Evolutionary conservation across 2,113 vertebrate species (phyloP).

Genomic region (Cololabis saira): DNA sequence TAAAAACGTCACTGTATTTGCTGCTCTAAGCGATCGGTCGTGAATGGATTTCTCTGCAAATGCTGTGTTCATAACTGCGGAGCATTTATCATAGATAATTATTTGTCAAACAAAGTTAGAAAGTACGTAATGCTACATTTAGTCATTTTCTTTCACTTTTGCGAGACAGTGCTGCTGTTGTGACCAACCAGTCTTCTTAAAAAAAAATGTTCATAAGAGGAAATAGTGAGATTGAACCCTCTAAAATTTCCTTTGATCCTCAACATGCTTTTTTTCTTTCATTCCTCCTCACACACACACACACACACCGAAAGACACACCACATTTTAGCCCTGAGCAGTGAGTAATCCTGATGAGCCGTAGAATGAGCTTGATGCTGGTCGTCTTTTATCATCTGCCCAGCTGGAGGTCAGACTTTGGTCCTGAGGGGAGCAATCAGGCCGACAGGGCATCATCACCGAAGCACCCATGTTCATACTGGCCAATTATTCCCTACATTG

Average conservation of each 20-base stretch:
- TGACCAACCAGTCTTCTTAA: too few species aligned
- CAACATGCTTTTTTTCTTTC: neutral
- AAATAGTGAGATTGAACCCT: neutral
- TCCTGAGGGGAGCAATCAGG: neutral
- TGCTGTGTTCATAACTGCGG: too few species aligned
- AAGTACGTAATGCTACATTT: too few species aligned
- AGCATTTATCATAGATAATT: too few species aligned
- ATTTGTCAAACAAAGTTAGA: too few species aligned
- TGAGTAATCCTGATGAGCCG: slow-evolving; percentile 29
- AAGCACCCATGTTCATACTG: neutral
- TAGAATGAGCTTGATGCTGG: slow-evolving; percentile 23
- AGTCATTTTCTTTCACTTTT: too few species aligned
- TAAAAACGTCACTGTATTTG: too few species aligned
- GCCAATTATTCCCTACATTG: fast-evolving
- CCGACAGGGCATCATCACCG: slow-evolving; percentile 17
- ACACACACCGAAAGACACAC: slow-evolving; percentile 2
- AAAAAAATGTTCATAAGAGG: too few species aligned
- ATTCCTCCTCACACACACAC: neutral
- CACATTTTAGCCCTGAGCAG: slow-evolving; percentile 8
- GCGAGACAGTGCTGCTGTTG: too few species aligned
- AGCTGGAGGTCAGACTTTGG: slow-evolving; percentile 25
- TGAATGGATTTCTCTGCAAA: too few species aligned
- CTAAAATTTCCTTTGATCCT: neutral
- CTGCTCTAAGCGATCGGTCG: too few species aligned
- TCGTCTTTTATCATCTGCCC: slow-evolving; percentile 23